phyloP scores from a whole-genome alignment of 2,113 vertebrate species.

The Herpailurus yagouaroundi region DNA sequence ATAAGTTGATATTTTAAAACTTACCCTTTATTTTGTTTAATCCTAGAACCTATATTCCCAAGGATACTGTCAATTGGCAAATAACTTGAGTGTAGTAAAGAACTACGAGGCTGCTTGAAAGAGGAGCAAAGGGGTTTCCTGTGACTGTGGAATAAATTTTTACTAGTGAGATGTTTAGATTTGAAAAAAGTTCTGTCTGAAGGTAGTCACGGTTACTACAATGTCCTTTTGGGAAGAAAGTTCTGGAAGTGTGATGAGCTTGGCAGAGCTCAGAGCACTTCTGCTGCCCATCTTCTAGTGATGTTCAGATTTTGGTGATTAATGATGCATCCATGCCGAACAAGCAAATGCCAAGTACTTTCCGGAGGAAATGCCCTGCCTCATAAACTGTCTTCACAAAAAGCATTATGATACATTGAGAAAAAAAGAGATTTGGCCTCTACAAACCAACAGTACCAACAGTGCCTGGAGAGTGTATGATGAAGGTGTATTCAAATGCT shows the following conservation, averaged over 20 bases:
- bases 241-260: neutral
- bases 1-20: constrained; percentile 15
- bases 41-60: neutral
- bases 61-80: neutral
- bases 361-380: neutral
- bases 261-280: neutral
- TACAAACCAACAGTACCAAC: neutral
- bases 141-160: neutral
- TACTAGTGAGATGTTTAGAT: neutral
- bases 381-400: neutral
- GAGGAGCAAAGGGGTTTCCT: constrained; percentile 16
- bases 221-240: neutral
- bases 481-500: neutral
- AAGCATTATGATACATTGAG: neutral
- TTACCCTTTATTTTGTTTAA: constrained; percentile 40
- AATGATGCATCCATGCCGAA: neutral
- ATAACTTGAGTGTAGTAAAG: neutral
- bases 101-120: neutral
- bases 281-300: neutral
- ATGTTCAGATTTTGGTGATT: neutral
- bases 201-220: neutral
- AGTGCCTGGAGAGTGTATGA: neutral
- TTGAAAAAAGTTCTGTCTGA: neutral
- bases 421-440: neutral
- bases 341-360: neutral